These are phyloP conservation scores for Odontomachus brunneus DNA, from an alignment of 1,140 invertebrate genomes.

Conservation along the genomic window DNA sequence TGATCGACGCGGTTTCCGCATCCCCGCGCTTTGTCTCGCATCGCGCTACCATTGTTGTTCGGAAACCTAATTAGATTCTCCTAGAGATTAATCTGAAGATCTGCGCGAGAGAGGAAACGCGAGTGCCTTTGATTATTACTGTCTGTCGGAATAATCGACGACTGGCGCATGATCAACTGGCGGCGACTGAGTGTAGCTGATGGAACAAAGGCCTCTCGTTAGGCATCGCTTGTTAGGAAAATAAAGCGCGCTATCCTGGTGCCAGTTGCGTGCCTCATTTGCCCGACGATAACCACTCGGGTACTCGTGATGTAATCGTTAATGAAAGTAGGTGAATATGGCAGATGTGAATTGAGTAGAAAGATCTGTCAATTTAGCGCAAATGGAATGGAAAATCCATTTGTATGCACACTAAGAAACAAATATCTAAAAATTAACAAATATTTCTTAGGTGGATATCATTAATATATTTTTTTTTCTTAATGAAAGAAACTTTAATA, in stretches of 20 bases:
- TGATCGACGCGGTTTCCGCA: constrained; percentile 56
- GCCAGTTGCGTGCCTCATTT: not conserved
- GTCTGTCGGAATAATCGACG: constrained; percentile 48
- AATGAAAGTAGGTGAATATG: not conserved
- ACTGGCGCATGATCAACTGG: constrained; percentile 37
- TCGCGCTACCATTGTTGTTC: constrained; percentile 59
- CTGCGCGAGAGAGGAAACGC: constrained; percentile 5
- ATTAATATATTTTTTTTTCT: too few species aligned
- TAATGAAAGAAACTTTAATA: too few species aligned
- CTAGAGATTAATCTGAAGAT: constrained; percentile 66
- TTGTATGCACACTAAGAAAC: too few species aligned
- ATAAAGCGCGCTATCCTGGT: not conserved
- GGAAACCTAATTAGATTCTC: constrained; percentile 66
- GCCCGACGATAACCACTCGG: not conserved
- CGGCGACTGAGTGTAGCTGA: constrained; percentile 17
- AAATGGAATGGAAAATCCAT: too few species aligned
- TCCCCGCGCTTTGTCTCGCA: constrained; percentile 46
- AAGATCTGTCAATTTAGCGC: constrained; percentile 4
- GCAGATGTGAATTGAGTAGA: not conserved
- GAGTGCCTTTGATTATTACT: constrained; percentile 60
- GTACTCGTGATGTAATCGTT: not conserved
- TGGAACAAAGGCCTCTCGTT: constrained; percentile 45
- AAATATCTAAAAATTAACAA: too few species aligned
- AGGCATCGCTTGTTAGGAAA: constrained; percentile 34
- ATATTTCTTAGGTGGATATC: too few species aligned